Evolutionary conservation across 2,797 vertebrate species (phyloP).

Genomic region (Poecilia picta): DNA sequence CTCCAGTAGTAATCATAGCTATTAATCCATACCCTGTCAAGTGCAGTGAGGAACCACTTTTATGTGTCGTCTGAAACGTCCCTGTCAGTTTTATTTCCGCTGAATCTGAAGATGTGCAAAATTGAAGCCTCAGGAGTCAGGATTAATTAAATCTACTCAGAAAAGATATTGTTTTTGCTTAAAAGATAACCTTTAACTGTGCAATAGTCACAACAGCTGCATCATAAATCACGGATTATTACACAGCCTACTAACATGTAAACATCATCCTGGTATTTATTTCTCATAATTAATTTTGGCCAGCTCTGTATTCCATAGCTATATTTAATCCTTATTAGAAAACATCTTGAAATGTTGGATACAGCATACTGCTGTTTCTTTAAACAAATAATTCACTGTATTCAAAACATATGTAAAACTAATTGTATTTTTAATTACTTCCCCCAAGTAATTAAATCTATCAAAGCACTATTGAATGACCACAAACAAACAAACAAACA

Average conservation of each 20-base stretch:
- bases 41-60: slow-evolving; percentile 39
- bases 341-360: background rate
- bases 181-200: background rate
- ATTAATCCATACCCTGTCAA: slow-evolving; percentile 53
- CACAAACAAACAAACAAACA: background rate
- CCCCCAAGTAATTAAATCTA: background rate
- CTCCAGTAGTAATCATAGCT: slow-evolving; percentile 43
- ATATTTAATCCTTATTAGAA: slow-evolving; percentile 1
- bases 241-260: slow-evolving; percentile 10
- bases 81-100: slow-evolving; percentile 41
- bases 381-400: background rate
- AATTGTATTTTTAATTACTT: slow-evolving; percentile 2
- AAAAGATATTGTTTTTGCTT: slow-evolving; percentile 1
- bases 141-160: slow-evolving; percentile 18
- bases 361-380: no score
- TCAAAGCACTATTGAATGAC: background rate
- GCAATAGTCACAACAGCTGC: background rate
- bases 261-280: slow-evolving; percentile 7
- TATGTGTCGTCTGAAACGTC: slow-evolving; percentile 46
- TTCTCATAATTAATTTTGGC: slow-evolving; percentile 15
- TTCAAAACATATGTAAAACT: background rate
- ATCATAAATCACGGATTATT: background rate
- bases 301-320: background rate
- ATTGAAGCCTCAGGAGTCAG: slow-evolving; percentile 27
- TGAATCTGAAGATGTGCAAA: slow-evolving; percentile 25